Evolutionary conservation across 2,888 invertebrate species (phyloP).

Genomic region (Ypsolopha sequella): DNA sequence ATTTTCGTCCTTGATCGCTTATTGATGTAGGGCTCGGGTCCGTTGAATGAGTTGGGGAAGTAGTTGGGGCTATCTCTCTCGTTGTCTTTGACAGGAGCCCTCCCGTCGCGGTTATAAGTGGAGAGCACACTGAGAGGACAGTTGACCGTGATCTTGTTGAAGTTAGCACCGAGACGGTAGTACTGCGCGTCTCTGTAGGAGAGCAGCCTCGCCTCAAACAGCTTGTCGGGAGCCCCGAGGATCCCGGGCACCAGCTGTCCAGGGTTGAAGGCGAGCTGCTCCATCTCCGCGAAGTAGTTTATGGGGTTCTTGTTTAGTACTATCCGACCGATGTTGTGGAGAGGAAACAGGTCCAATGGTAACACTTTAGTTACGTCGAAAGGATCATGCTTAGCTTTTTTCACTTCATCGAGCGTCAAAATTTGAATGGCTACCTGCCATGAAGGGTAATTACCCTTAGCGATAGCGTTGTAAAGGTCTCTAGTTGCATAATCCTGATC

Average conservation of each 20-base stretch:
- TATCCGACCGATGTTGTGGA: conserved; percentile 59
- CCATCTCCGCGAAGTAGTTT: conserved; percentile 47
- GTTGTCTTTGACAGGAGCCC: conserved; percentile 19
- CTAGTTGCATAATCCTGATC: conserved; percentile 40
- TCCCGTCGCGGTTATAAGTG: conserved; percentile 24
- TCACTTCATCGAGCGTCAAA: conserved; percentile 42
- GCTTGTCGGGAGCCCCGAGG: conserved; percentile 59
- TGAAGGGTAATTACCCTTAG: conserved; percentile 35
- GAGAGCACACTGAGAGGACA: conserved; percentile 17
- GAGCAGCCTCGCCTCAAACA: conserved; percentile 58
- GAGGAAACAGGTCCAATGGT: conserved; percentile 52
- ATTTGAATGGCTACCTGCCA: conserved; percentile 56
- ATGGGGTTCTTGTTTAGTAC: conserved; percentile 33
- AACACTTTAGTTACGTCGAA: conserved; percentile 55
- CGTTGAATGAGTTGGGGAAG: conserved; percentile 12
- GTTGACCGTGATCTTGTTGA: conserved; percentile 24
- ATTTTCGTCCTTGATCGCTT: background rate
- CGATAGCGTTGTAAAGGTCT: conserved; percentile 42
- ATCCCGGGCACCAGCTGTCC: conserved; percentile 44
- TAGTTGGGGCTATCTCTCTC: conserved; percentile 23
- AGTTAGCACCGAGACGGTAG: conserved; percentile 11
- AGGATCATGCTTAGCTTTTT: conserved; percentile 40
- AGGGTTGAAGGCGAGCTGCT: conserved; percentile 61
- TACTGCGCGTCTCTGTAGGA: conserved; percentile 69
- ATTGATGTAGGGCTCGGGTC: background rate